Conservation (phyloP, 2,797 vertebrate species). For the Melanotaenia parkinsoni region DNA sequence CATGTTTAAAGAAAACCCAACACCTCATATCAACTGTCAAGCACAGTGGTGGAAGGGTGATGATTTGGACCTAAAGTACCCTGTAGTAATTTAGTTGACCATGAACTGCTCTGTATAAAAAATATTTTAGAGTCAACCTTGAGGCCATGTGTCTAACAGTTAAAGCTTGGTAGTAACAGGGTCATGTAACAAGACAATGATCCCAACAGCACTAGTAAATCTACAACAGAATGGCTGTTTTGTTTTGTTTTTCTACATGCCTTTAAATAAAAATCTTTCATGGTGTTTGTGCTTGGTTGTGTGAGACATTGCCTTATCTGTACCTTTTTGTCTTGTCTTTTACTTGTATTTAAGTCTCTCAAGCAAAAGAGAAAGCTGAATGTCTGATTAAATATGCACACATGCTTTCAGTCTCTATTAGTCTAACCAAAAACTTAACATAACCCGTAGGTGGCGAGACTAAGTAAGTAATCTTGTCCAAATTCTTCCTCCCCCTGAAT, state of each 20-base stretch:
- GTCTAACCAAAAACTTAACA: neutral
- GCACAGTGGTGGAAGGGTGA: neutral
- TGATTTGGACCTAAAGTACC: neutral
- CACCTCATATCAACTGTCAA: neutral
- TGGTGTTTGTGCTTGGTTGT: neutral
- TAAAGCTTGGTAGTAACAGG: neutral
- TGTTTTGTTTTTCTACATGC: neutral
- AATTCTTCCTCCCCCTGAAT: constrained; percentile 9
- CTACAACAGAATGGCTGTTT: neutral
- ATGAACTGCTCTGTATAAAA: neutral
- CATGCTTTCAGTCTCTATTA: neutral
- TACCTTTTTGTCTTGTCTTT: neutral
- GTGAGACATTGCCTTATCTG: neutral
- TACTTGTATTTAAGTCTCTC: neutral
- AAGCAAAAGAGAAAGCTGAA: neutral
- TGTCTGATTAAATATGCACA: neutral
- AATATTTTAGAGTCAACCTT: neutral
- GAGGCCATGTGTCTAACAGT: neutral
- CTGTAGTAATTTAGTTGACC: neutral
- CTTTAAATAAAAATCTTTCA: neutral
- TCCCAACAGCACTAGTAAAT: neutral
- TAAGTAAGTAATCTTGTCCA: constrained; percentile 41
- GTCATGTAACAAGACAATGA: neutral
- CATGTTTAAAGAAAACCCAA: neutral
- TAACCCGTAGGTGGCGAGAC: constrained; percentile 64